Conservation (phyloP, 2,797 vertebrate genomes). For the Dicrostonyx torquatus region DNA sequence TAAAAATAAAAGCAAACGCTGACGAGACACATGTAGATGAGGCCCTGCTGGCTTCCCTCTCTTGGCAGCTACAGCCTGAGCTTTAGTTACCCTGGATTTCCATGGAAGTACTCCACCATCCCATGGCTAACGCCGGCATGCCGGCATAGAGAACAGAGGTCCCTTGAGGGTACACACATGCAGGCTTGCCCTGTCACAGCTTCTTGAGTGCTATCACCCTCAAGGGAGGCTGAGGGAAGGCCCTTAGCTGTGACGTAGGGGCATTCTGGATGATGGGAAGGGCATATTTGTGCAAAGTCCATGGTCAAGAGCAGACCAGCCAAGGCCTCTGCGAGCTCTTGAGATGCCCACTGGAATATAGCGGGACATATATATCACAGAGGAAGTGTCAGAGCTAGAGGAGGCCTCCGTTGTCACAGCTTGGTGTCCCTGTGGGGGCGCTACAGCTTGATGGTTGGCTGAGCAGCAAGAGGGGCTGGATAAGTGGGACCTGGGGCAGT, state of each 20-base stretch:
- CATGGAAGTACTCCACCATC: neutral
- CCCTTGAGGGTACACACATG: neutral
- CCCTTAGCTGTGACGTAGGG: neutral
- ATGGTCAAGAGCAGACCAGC: neutral
- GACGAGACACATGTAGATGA: neutral
- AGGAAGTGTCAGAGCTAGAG: too few relatives aligned
- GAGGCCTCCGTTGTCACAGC: neutral
- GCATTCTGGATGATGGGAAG: neutral
- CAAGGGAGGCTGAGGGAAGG: neutral
- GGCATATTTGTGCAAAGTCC: neutral
- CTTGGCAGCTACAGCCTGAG: neutral
- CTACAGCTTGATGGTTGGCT: neutral
- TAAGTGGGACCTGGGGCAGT: too few relatives aligned
- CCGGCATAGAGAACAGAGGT: neutral
- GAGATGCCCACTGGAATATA: neutral
- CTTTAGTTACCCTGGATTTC: neutral
- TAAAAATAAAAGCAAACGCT: neutral
- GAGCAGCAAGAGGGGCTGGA: neutral
- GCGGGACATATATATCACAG: too few relatives aligned
- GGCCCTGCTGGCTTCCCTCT: neutral
- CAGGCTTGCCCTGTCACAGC: neutral
- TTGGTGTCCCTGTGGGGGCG: neutral
- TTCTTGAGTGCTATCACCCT: neutral
- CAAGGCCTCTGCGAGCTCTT: neutral
- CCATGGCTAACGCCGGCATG: neutral